Base-by-base conservation (phyloP, 2,888 invertebrate species). In the Peribatodes rhomboidaria region DNA sequence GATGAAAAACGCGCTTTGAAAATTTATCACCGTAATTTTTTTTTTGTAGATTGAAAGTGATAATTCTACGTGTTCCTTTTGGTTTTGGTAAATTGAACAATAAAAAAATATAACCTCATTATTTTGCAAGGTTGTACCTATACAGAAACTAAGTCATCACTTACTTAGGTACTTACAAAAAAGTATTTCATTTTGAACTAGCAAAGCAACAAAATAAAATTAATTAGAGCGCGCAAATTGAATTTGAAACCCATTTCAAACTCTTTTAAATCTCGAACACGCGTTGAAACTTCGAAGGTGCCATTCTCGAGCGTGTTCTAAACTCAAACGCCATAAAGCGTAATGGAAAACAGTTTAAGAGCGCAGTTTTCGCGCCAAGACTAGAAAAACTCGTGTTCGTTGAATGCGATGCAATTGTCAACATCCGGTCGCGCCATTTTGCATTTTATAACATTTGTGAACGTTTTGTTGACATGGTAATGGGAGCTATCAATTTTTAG, bases 271-370 rank as follows among this genome's bases (percentile, higher is more conserved):
- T 67, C 61, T 59, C 47, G 57, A 70, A 61, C 70, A 68, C 67
- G 49, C 66, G 53, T 70, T 70, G 54, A 61, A 72, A 72, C 69
- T 68, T 79, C 70, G 75, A 78, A 82, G 78, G 78, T 82, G 83
- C 78, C 75, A 81, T 82, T 79, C 76, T 76, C 76, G 79, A 81
- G 74, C 82, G 82, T 80, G 81, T 86, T 85, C 78, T 71, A 81
- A 88, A 86, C 83, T 85, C 75, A 78, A 84, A 83, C 72, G 80
- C 83, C 83, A 88, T 91, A 92, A 91, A 90, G 83, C 82, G 85
- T 89, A 91, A 92, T 92, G 85, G 89, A 86, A 92, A 88, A 88
- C 85, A 83, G 87, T 88, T 92, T 86, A 89, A 82, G 79, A 85
- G 81, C 80, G 75, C 60, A 58, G 77, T 78, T 65, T 39, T 52